A percentile compares a stretch with the other conserved stretches of the same genome.
phyloP scores from a whole-genome alignment of 2,113 vertebrate genomes.

The Nycticebus coucang region DNA sequence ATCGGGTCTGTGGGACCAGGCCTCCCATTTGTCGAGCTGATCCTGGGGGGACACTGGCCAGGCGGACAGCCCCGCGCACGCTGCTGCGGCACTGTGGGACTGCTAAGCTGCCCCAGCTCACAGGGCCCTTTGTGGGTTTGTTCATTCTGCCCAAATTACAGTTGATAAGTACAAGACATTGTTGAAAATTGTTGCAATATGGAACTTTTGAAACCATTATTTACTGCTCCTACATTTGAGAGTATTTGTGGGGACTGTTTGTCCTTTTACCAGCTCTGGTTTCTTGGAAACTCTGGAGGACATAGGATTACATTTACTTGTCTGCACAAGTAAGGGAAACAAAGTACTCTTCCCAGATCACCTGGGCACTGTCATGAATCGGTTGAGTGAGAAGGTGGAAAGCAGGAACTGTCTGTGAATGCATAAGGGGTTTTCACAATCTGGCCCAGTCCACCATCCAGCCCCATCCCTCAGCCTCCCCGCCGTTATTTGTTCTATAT shows the following conservation, averaged over 20 bases:
- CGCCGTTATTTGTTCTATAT: not conserved
- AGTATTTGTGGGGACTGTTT: not conserved
- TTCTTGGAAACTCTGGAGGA: not conserved
- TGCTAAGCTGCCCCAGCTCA: not conserved
- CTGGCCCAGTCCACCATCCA: not conserved
- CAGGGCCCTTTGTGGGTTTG: not conserved
- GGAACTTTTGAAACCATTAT: constrained; percentile 45
- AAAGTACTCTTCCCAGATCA: not conserved
- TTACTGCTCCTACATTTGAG: constrained; percentile 7
- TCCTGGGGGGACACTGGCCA: too few species aligned
- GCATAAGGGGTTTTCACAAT: not conserved
- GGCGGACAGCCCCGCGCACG: not conserved
- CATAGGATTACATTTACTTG: not conserved
- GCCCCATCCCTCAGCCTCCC: not conserved
- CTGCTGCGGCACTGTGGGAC: not conserved
- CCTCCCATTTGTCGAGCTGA: not conserved
- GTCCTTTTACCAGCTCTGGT: not conserved
- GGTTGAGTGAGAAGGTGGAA: not conserved
- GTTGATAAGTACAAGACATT: constrained; percentile 41
- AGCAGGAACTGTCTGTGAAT: not conserved
- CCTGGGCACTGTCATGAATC: not conserved
- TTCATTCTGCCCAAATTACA: not conserved
- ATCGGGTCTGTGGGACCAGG: too few species aligned
- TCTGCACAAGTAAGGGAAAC: not conserved
- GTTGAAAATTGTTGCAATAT: constrained; percentile 46